Base-by-base conservation (phyloP, 2,113 vertebrate species). In the Sterna hirundo region DNA sequence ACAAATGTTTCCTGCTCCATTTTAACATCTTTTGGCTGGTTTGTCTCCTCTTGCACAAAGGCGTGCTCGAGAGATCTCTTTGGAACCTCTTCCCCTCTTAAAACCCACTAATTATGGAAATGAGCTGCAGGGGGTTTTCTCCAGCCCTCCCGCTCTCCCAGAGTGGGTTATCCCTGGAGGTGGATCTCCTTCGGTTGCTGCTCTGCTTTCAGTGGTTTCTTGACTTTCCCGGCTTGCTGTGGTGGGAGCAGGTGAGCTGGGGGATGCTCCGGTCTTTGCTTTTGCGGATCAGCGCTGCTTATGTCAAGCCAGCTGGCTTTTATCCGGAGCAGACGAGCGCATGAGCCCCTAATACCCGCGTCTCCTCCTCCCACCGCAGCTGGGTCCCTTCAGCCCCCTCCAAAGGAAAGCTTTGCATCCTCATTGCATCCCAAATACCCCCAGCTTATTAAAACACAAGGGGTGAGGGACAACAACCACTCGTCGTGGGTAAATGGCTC, bases 171-270 rank as follows among this genome's bases (percentile, higher is more conserved):
- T 38, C 34, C 78, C 44, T 2, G 2, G 18, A 52, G 19, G 4
- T 10, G 23, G 2, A 13, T 40, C 21, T 40, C 57, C 34, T 75
- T 15, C 2, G 15, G 54, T 23, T 21, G 49, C 70, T 81, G 36
- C 54, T 93, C 18, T 80, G 69, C 42, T 54, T 47, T 65, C 0
- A 1, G 25, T 9, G 55, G 23, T 21, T 26, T 64, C 11, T 3
- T 42, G 26, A 4, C 26, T 65, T 40, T 30, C 57, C 34, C 1
- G 2, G 58, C n/a, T 86, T 22, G 74, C 44, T 0, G 4, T 29
- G 46, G 65, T 61, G n/a, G 68, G 32, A 83, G 85, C 84, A 54
- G 93, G 78, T 72, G 81, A 93, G 68, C 58, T 55, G 60, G 64
- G 82, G 66, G 52, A 55, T 62, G 93, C 69, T 90, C 66, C 17